Evolutionary conservation across 2,888 invertebrate species (phyloP).

Genomic region (Ochropacha duplaris): DNA sequence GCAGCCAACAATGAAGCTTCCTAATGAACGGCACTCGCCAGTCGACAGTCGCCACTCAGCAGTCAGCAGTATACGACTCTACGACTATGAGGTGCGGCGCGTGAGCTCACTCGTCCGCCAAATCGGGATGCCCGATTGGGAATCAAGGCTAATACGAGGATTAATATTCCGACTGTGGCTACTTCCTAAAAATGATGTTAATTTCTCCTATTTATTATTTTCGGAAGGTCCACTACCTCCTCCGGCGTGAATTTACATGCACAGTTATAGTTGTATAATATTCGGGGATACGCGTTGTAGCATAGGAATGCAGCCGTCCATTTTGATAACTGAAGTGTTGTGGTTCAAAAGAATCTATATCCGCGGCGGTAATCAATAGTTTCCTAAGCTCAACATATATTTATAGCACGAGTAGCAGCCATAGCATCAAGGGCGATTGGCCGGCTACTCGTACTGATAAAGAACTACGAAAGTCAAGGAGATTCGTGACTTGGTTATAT

Average conservation of each 20-base stretch:
- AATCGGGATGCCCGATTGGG: slow-evolving; percentile 72
- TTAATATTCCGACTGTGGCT: slow-evolving; percentile 67
- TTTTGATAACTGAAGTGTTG: slow-evolving; percentile 34
- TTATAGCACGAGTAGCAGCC: slow-evolving; percentile 34
- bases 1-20: slow-evolving; percentile 52
- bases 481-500: slow-evolving; percentile 46
- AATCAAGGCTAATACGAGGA: slow-evolving; percentile 75
- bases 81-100: slow-evolving; percentile 53
- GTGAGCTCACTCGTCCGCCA: slow-evolving; percentile 72
- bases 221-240: slow-evolving; percentile 30
- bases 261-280: slow-evolving; percentile 17
- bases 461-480: slow-evolving; percentile 35
- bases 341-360: slow-evolving; percentile 43
- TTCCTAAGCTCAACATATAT: slow-evolving; percentile 33
- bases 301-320: slow-evolving; percentile 22
- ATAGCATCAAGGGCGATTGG: slow-evolving; percentile 42
- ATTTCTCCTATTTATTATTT: slow-evolving; percentile 72
- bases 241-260: slow-evolving; percentile 45
- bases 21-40: slow-evolving; percentile 47
- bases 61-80: slow-evolving; percentile 22
- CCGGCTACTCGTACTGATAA: slow-evolving; percentile 25
- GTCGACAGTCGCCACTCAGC: slow-evolving; percentile 37
- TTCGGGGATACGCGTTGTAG: not conserved
- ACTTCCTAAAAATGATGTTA: slow-evolving; percentile 71
- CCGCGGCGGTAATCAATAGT: slow-evolving; percentile 54